Evolutionary conservation across 2,113 vertebrate genomes (phyloP).

Genomic region (Actenoides lindsayi): DNA sequence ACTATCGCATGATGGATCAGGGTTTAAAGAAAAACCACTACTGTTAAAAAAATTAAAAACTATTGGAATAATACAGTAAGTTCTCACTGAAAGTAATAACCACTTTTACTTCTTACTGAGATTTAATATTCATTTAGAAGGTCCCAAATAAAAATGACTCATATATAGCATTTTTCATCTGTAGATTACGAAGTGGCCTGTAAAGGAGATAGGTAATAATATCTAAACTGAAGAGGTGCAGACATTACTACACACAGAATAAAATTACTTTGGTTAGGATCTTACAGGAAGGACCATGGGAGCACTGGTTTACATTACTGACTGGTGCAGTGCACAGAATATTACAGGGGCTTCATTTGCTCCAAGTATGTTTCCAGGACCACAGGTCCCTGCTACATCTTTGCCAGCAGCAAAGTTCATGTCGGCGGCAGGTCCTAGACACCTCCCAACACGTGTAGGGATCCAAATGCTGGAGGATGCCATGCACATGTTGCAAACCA

Average conservation of each 20-base stretch:
- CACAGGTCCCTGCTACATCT: neutral
- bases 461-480: neutral
- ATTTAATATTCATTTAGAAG: neutral
- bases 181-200: neutral
- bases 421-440: neutral
- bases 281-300: neutral
- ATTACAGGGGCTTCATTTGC: neutral
- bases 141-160: neutral
- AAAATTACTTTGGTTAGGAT: neutral
- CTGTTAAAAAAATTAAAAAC: neutral
- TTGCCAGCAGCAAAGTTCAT: neutral
- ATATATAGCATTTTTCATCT: neutral
- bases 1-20: neutral
- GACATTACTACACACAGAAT: neutral
- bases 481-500: neutral
- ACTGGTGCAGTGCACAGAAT: neutral
- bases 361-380: neutral
- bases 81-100: neutral
- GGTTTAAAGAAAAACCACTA: neutral
- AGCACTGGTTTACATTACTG: neutral
- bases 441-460: accelerated
- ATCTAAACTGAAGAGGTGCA: neutral
- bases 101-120: neutral
- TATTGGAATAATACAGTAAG: neutral
- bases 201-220: neutral